Base-by-base conservation (phyloP, 2,797 vertebrate species). In the Gila robusta region DNA sequence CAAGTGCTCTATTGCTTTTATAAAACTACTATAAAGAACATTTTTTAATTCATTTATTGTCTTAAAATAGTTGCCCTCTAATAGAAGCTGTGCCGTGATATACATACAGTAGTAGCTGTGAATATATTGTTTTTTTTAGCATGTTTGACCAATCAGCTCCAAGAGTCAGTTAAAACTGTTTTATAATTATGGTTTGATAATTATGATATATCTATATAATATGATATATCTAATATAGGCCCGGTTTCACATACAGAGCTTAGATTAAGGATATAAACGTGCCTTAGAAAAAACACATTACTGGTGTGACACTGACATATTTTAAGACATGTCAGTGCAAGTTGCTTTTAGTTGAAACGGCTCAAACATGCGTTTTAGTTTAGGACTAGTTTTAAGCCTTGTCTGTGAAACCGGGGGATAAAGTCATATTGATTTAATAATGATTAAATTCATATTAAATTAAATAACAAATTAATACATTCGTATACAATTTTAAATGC, bases 1-100 rank as follows among this genome's bases (percentile, higher is more conserved):
- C 10, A 52, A 54, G 72, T 23, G 35, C 32, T 32, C 21, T 39
- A 26, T 85, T 72, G 79, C 64, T n/a, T 28, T 81, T 52, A 56
- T 39, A 76, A 80, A 84, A 59, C 21, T 1, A 39, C 6, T 39
- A 1, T 44, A 10, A 44, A 11, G 32, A 19, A 32, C 3, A 4
- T 72, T 71, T n/a, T 70, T 41, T 1, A 11, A 47, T 72, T 47
- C 0, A 26, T 26, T 47, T 1, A 44, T 17, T 54, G 3, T 76
- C 26, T 74, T 35, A 5, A 35, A 28, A 64, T 14, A 19, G 32
- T 37, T 37, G 28, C 3, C 28, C 16, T 35, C 7, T 35, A 35
- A 35, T 67, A 16, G 66, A 28, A 35, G 16, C 16, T 67, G 72
- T 74, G 47, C 9, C 6, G 11, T 62, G 59, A 62, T 62, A 5